Conservation (phyloP, 2,888 invertebrate genomes). For the Ectemnius continuus region DNA sequence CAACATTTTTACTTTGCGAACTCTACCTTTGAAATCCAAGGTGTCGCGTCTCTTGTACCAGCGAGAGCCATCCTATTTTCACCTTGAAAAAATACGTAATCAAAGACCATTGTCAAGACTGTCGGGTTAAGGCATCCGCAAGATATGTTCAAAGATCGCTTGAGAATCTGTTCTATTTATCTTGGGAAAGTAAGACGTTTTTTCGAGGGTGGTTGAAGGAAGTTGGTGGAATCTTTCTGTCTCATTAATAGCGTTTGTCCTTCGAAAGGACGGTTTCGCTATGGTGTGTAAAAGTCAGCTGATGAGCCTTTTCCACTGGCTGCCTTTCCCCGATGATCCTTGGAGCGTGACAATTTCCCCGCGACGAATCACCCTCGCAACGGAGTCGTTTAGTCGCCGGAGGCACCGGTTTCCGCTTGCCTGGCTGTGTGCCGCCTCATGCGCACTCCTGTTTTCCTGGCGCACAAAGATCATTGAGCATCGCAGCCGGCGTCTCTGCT, state of each 20-base stretch:
- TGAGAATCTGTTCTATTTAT: no score
- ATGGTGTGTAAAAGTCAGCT: constrained; percentile 23
- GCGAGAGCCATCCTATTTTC: no score
- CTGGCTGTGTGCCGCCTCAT: constrained; percentile 60
- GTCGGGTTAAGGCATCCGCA: no score
- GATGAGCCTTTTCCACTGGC: constrained; percentile 18
- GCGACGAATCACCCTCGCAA: constrained; percentile 22
- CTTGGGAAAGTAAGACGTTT: no score
- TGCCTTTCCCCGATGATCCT: background rate
- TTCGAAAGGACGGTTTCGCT: background rate
- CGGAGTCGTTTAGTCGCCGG: constrained; percentile 23
- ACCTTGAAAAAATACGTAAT: no score
- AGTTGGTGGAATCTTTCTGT: background rate
- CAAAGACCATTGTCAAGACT: no score
- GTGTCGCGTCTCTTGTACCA: no score
- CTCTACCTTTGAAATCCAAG: no score
- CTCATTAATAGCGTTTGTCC: background rate
- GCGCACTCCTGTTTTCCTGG: constrained; percentile 44
- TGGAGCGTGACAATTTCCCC: constrained; percentile 23
- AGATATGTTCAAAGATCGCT: no score
- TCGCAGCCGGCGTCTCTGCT: no score
- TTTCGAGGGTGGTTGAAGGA: background rate
- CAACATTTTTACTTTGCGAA: no score
- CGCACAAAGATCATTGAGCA: no score
- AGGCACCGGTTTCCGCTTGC: constrained; percentile 44